phyloP scores from a whole-genome alignment of 1,140 invertebrate genomes.

The Musca domestica region DNA sequence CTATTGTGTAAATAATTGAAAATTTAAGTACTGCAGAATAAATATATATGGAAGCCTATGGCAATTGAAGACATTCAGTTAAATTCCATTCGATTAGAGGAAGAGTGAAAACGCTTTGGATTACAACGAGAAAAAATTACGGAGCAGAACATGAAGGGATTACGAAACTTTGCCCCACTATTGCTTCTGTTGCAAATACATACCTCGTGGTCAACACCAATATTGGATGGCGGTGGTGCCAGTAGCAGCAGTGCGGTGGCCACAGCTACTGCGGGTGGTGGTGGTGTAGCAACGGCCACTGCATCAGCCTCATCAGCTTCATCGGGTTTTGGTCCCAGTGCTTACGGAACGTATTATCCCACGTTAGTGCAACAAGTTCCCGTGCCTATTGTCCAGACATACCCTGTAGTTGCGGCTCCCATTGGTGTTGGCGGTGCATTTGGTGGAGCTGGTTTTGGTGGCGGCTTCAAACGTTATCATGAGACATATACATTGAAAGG shows the following conservation, averaged over 20 bases:
- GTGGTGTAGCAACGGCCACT: not conserved
- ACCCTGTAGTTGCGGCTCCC: slow-evolving; percentile 28
- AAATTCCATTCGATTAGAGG: too few relatives aligned
- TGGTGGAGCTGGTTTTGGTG: slow-evolving; percentile 34
- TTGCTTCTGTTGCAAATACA: too few relatives aligned
- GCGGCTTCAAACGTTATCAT: slow-evolving; percentile 43
- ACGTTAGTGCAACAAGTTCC: slow-evolving; percentile 28
- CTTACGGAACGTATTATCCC: not conserved
- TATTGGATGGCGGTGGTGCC: not conserved
- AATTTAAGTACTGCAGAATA: too few relatives aligned
- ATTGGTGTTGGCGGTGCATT: slow-evolving; percentile 30
- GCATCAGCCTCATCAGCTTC: not conserved
- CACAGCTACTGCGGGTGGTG: not conserved
- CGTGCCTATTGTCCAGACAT: slow-evolving; percentile 29
- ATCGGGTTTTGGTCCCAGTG: not conserved
- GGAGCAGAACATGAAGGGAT: too few relatives aligned
- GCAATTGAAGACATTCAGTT: too few relatives aligned
- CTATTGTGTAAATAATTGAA: too few relatives aligned
- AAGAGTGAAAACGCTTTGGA: too few relatives aligned
- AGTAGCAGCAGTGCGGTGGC: not conserved
- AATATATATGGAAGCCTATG: too few relatives aligned
- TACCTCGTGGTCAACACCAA: not conserved
- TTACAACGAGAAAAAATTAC: too few relatives aligned
- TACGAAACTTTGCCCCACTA: too few relatives aligned
- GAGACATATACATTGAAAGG: slow-evolving; percentile 37